A percentile compares a stretch with the other conserved stretches of the same genome.
These are phyloP conservation scores for Epinotia brunnichana DNA, from an alignment of 2,888 invertebrate species.

Conservation along the genomic window DNA sequence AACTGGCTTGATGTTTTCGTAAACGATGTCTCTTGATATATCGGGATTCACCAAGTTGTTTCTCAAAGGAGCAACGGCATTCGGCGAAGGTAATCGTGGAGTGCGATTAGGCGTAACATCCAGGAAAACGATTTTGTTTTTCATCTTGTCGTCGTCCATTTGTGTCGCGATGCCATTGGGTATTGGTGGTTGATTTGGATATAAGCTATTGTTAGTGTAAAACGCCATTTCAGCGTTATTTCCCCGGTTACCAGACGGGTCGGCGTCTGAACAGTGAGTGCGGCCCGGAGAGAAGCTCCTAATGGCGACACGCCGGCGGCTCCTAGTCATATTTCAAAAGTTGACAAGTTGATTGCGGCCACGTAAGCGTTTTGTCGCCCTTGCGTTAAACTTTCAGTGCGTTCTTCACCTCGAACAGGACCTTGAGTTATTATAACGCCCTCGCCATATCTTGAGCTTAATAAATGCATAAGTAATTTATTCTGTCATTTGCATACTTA, in stretches of 20 bases:
- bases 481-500: constrained; percentile 11
- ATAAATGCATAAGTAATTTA: constrained; percentile 21
- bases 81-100: constrained; percentile 62
- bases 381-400: constrained; percentile 69
- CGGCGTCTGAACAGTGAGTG: constrained; percentile 53
- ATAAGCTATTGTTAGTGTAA: constrained; percentile 63
- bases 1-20: constrained; percentile 78
- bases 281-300: constrained; percentile 52
- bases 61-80: constrained; percentile 66
- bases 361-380: constrained; percentile 63
- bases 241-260: constrained; percentile 47
- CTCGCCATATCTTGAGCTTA: constrained; percentile 18
- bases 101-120: constrained; percentile 73
- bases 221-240: constrained; percentile 61
- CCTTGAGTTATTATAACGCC: constrained; percentile 52
- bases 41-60: constrained; percentile 65
- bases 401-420: constrained; percentile 69
- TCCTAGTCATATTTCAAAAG: constrained; percentile 67
- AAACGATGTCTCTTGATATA: constrained; percentile 72
- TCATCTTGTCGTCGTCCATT: constrained; percentile 62
- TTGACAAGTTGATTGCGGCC: constrained; percentile 75
- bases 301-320: constrained; percentile 56
- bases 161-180: constrained; percentile 69
- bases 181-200: constrained; percentile 57
- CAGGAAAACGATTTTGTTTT: constrained; percentile 69